Percentiles rank a stretch among this genome's conserved stretches.
Conservation (phyloP, 2,888 invertebrate genomes). For the Eupelmus urozonus region DNA sequence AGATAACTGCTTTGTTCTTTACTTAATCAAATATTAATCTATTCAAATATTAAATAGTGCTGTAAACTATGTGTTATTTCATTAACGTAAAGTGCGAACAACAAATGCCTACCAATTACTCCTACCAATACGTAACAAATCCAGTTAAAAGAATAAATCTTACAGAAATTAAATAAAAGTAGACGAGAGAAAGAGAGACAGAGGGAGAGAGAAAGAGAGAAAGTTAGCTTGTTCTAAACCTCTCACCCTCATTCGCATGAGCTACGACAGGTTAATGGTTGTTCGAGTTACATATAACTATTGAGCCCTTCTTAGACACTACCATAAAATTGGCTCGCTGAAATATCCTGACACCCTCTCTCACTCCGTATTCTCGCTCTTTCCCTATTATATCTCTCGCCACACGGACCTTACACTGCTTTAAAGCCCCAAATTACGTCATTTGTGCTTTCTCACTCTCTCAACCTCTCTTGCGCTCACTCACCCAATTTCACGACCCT, state of each 20-base stretch:
- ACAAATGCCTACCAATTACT: too few relatives aligned
- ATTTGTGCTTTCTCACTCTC: background rate
- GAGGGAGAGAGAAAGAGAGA: background rate
- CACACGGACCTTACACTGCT: background rate
- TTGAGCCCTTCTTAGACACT: conserved; percentile 6
- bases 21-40: too few relatives aligned
- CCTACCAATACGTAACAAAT: too few relatives aligned
- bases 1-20: too few relatives aligned
- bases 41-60: too few relatives aligned
- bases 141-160: too few relatives aligned
- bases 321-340: conserved; percentile 60
- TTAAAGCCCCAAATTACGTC: background rate
- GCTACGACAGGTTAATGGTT: conserved; percentile 44
- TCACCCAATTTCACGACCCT: conserved; percentile 16
- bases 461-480: conserved; percentile 24
- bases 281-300: conserved; percentile 53
- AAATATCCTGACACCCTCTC: conserved; percentile 57
- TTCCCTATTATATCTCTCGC: background rate
- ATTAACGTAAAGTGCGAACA: too few relatives aligned
- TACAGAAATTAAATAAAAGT: too few relatives aligned
- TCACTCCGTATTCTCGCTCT: background rate
- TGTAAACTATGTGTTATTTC: too few relatives aligned
- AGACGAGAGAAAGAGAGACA: background rate
- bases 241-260: conserved; percentile 24
- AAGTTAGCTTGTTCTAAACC: conserved; percentile 3